Evolutionary conservation across 2,797 vertebrate species (phyloP).

Genomic region (Allobates femoralis): DNA sequence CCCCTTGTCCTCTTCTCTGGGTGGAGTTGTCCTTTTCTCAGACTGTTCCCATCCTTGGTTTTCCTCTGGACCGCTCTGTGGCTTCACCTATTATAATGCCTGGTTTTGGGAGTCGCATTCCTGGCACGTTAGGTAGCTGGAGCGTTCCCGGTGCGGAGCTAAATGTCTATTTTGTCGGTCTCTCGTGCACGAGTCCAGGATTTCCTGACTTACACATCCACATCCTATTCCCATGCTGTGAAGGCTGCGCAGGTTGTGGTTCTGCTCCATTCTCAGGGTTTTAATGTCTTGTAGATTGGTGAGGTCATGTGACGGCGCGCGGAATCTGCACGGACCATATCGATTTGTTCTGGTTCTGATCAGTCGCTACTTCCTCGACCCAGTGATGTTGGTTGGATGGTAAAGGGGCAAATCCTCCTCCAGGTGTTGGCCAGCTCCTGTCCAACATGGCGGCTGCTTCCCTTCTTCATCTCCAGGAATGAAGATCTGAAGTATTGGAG

Average conservation of each 20-base stretch:
- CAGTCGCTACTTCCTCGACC: too few species aligned
- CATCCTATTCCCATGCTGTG: slow-evolving; percentile 34
- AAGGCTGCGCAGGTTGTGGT: background rate
- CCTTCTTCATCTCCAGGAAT: too few species aligned
- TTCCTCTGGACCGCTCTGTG: background rate
- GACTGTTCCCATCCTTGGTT: background rate
- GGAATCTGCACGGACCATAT: too few species aligned
- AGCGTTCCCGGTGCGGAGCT: background rate
- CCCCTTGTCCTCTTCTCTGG: background rate
- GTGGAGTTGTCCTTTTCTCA: background rate
- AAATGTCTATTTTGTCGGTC: slow-evolving; percentile 3
- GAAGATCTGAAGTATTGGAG: too few species aligned
- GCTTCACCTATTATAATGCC: background rate
- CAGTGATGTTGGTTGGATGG: too few species aligned
- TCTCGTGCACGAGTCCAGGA: slow-evolving; percentile 17
- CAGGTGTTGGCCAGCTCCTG: too few species aligned
- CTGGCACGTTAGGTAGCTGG: background rate
- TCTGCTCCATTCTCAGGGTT: background rate
- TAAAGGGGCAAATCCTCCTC: too few species aligned
- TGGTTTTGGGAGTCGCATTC: background rate
- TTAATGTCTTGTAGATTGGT: background rate
- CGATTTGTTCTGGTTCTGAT: too few species aligned
- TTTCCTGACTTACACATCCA: slow-evolving; percentile 26
- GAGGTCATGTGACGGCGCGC: background rate
- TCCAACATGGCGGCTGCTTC: too few species aligned